Evolutionary conservation across 1,140 invertebrate species (phyloP).

Genomic region (Diorhabda carinulata): DNA sequence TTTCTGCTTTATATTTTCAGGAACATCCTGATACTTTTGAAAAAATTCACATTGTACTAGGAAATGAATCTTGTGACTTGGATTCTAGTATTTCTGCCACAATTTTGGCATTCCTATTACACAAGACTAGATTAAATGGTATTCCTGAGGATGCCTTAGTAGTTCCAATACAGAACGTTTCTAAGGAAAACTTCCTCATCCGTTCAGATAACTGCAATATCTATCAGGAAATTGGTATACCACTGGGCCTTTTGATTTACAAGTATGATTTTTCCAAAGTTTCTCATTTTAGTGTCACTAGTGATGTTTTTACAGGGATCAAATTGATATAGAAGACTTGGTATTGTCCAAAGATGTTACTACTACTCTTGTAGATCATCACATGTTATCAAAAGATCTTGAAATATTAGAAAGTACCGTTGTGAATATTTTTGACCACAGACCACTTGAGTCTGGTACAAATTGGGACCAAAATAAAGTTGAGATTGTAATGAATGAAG

Average conservation of each 20-base stretch:
- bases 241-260: slow-evolving; percentile 53
- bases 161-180: slow-evolving; percentile 60
- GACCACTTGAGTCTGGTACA: slow-evolving; percentile 53
- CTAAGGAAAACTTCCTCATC: slow-evolving; percentile 56
- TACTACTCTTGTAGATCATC: slow-evolving; percentile 70
- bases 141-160: slow-evolving; percentile 32
- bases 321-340: slow-evolving; percentile 26
- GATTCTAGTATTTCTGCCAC: slow-evolving; percentile 61
- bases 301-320: slow-evolving; percentile 23
- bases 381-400: slow-evolving; percentile 55
- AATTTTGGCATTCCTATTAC: slow-evolving; percentile 51
- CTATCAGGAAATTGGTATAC: slow-evolving; percentile 54
- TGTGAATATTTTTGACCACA: slow-evolving; percentile 69
- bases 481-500: slow-evolving; percentile 52
- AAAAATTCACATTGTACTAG: slow-evolving; percentile 50
- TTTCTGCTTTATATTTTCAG: background rate
- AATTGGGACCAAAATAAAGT: slow-evolving; percentile 44
- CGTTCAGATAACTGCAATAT: slow-evolving; percentile 67
- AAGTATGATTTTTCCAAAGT: slow-evolving; percentile 45
- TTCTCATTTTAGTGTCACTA: background rate
- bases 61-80: slow-evolving; percentile 67
- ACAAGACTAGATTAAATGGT: slow-evolving; percentile 36
- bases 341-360: slow-evolving; percentile 49
- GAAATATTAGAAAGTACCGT: slow-evolving; percentile 49
- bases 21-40: background rate